phyloP scores from a whole-genome alignment of 2,888 invertebrate genomes.

The Cerceris rybyensis region DNA sequence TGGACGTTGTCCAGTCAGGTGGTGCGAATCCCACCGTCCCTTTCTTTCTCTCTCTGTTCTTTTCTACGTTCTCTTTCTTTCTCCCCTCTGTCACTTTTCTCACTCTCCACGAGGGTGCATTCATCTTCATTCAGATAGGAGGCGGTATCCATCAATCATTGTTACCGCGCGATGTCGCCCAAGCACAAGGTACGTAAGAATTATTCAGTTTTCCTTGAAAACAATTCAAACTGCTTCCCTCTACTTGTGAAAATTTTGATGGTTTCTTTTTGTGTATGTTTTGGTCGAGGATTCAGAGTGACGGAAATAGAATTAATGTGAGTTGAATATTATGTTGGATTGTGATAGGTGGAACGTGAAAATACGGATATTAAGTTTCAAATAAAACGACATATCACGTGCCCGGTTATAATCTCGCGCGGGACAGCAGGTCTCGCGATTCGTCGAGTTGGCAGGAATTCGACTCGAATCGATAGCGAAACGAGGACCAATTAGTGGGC shows the following conservation, averaged over 20 bases:
- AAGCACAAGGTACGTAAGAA: slow-evolving; percentile 73
- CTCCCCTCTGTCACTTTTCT: slow-evolving; percentile 24
- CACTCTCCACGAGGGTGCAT: slow-evolving; percentile 50
- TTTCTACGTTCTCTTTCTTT: no score
- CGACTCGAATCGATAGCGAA: slow-evolving; percentile 30
- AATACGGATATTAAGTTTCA: slow-evolving; percentile 15
- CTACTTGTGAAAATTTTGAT: no score
- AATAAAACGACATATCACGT: slow-evolving; percentile 34
- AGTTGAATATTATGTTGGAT: no score
- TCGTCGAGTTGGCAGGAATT: slow-evolving; percentile 30
- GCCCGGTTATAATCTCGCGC: slow-evolving; percentile 14
- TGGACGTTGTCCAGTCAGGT: slow-evolving; percentile 66
- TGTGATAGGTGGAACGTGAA: neutral
- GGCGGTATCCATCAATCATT: slow-evolving; percentile 12
- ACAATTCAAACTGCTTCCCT: no score
- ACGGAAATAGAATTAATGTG: no score
- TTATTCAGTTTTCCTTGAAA: neutral
- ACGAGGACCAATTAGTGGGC: slow-evolving; percentile 33
- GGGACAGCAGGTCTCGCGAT: slow-evolving; percentile 9
- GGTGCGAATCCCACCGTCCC: slow-evolving; percentile 47
- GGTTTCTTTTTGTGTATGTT: no score
- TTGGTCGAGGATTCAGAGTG: no score
- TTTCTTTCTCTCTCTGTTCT: slow-evolving; percentile 14
- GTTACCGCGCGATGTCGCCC: slow-evolving; percentile 65
- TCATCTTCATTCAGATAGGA: slow-evolving; percentile 41